phyloP scores from a whole-genome alignment of 2,113 vertebrate genomes.

The Odontesthes bonariensis region DNA sequence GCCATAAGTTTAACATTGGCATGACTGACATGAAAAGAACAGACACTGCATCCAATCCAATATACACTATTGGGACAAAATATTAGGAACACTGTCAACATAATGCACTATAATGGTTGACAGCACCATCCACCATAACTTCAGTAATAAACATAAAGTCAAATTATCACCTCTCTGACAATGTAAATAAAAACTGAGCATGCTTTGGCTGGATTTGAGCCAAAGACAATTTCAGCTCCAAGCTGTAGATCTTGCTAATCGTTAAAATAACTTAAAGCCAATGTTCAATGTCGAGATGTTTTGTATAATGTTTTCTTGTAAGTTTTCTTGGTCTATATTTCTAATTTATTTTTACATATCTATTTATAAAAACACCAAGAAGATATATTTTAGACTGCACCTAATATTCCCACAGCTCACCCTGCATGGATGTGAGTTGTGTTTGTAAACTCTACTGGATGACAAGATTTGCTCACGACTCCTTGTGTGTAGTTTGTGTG shows the following conservation, averaged over 20 bases:
- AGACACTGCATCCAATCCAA: too few species aligned
- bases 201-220: not conserved
- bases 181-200: too few species aligned
- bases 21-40: too few species aligned
- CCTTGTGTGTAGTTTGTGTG: conserved; percentile 24
- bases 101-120: too few species aligned
- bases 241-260: not conserved
- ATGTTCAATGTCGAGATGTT: conserved; percentile 3
- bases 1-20: too few species aligned
- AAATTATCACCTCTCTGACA: too few species aligned
- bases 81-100: too few species aligned
- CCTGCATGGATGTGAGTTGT: not conserved
- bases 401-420: conserved; percentile 9
- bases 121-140: too few species aligned
- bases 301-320: conserved; percentile 37
- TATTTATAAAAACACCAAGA: conserved; percentile 24
- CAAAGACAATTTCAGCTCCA: conserved; percentile 3
- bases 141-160: too few species aligned
- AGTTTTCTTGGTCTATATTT: conserved; percentile 36
- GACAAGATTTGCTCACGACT: conserved; percentile 29
- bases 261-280: not conserved
- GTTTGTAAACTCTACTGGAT: conserved; percentile 43
- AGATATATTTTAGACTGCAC: conserved; percentile 20
- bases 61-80: too few species aligned
- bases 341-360: conserved; percentile 27